These are phyloP conservation scores for Nomada hirtipes DNA, from an alignment of 2,888 invertebrate species.

Conservation along the genomic window DNA sequence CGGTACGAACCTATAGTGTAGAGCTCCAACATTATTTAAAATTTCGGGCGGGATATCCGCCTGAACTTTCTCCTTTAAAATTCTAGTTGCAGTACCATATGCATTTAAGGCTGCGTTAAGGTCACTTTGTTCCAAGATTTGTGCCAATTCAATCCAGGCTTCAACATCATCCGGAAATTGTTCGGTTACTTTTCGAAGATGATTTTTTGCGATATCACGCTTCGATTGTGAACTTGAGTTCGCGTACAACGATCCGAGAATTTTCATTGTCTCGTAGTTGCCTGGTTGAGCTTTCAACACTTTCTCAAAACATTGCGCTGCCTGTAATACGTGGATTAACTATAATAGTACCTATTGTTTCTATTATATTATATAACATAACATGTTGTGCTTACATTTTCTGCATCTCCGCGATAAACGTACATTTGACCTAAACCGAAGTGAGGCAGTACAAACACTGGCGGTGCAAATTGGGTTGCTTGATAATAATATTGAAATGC, in stretches of 20 bases:
- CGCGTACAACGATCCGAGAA: conserved; percentile 98
- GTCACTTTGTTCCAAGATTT: conserved; percentile 98
- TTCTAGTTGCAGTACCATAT: conserved; percentile 96
- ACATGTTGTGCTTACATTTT: conserved; percentile 89
- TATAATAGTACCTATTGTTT: background rate
- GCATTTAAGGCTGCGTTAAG: conserved; percentile 93
- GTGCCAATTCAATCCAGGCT: conserved; percentile 99
- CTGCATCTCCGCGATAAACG: conserved; percentile 97
- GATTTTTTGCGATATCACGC: conserved; percentile 96
- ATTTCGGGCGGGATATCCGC: conserved; percentile 99
- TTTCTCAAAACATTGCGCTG: conserved; percentile 99
- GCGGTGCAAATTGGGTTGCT: conserved; percentile 98
- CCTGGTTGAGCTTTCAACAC: conserved; percentile 98
- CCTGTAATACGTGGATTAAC: conserved; percentile 85
- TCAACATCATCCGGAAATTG: conserved; percentile 99
- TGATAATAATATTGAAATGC: conserved; percentile 99
- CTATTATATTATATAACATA: background rate
- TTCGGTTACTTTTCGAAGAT: conserved; percentile 97
- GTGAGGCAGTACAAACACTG: conserved; percentile 97
- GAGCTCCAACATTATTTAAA: conserved; percentile 97
- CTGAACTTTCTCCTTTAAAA: conserved; percentile 96
- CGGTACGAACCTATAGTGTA: conserved; percentile 89
- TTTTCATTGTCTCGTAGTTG: conserved; percentile 99
- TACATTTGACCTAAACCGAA: conserved; percentile 99
- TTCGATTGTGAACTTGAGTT: conserved; percentile 95